A percentile compares a stretch with the other conserved stretches of the same genome.
These are phyloP conservation scores for Zapus hudsonius DNA, from an alignment of 2,113 vertebrate genomes.

Conservation along the genomic window DNA sequence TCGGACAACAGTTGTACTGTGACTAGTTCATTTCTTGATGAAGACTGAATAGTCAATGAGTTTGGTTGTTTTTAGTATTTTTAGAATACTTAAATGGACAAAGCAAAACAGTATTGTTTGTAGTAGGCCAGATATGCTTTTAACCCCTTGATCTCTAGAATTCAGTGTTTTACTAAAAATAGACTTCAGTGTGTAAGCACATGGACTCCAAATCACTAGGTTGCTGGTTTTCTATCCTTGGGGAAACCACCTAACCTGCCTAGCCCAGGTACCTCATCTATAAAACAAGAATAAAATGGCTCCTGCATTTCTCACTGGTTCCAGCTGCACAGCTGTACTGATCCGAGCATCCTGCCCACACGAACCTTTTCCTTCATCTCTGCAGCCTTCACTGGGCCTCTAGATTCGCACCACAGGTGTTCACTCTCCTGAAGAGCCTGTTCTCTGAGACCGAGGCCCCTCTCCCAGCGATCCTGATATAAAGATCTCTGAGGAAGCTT, in stretches of 20 bases:
- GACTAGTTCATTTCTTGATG: neutral
- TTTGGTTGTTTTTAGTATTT: slow-evolving; percentile 35
- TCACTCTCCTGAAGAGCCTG: neutral
- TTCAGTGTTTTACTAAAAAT: neutral
- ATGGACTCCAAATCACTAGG: neutral
- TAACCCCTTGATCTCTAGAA: neutral
- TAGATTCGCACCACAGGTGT: neutral
- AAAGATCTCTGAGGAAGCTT: no score
- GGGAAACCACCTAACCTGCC: neutral
- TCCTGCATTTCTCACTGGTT: neutral
- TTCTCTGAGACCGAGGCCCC: neutral
- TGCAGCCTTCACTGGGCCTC: neutral
- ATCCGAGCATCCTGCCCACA: neutral
- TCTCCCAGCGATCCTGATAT: neutral
- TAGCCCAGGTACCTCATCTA: neutral
- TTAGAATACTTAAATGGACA: neutral
- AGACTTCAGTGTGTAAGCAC: neutral
- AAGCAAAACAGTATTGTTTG: neutral
- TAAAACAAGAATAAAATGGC: neutral
- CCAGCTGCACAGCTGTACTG: neutral
- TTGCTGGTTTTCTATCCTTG: neutral
- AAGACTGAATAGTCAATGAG: neutral
- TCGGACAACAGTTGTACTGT: neutral
- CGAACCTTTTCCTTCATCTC: neutral
- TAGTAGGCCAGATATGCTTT: neutral